Conservation (phyloP, 2,797 vertebrate species). For the Dendrocincla tyrannina region DNA sequence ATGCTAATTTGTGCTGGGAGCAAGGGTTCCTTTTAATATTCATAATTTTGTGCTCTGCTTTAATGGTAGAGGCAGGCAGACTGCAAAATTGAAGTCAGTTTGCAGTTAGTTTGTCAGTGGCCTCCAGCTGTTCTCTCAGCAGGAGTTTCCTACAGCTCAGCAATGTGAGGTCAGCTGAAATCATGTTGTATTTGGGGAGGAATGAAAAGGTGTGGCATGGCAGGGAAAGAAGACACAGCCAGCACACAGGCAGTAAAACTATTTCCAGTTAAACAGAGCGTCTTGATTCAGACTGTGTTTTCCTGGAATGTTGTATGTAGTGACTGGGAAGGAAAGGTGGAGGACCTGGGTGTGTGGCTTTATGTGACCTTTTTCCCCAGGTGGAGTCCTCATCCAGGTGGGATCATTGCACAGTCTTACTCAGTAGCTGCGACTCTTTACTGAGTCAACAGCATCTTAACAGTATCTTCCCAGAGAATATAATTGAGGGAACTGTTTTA, state of each 20-base stretch:
- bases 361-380: not conserved
- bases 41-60: not conserved
- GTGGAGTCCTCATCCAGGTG: rapidly evolving
- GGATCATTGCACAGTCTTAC: not conserved
- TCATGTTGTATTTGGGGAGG: not conserved
- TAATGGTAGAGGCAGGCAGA: not conserved
- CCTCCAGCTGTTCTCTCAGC: not conserved
- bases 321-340: not conserved
- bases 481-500: not conserved
- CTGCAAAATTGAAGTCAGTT: not conserved
- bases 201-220: not conserved
- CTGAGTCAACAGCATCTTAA: not conserved
- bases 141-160: not conserved
- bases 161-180: not conserved
- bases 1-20: not conserved
- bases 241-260: not conserved
- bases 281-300: not conserved
- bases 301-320: not conserved
- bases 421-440: not conserved
- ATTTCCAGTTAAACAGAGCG: not conserved
- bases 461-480: not conserved
- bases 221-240: not conserved
- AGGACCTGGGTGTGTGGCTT: not conserved
- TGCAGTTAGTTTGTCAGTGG: not conserved
- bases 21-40: not conserved